Evolutionary conservation across 2,113 vertebrate species (phyloP).

Genomic region (Leucosticte australis): DNA sequence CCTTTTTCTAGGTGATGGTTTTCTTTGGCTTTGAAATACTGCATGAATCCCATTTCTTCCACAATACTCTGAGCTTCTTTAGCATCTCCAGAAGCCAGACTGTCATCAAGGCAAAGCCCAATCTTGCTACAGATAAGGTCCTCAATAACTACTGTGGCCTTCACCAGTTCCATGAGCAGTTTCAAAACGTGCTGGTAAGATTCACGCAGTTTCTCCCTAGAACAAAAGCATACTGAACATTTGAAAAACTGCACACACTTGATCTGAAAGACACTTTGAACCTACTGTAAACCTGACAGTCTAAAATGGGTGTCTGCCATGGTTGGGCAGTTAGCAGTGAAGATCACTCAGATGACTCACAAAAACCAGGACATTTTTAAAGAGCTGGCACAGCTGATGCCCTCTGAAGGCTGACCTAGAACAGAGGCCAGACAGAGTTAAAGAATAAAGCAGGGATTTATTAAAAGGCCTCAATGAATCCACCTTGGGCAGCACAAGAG

Average conservation of each 20-base stretch:
- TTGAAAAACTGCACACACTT: not conserved
- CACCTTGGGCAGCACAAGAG: not conserved
- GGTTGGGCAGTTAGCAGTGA: not conserved
- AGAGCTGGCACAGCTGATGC: not conserved
- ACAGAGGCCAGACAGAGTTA: not conserved
- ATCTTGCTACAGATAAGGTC: constrained; percentile 83
- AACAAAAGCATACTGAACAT: not conserved
- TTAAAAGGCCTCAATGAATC: not conserved
- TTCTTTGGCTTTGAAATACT: constrained; percentile 1
- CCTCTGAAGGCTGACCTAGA: not conserved
- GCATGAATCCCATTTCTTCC: constrained; percentile 21
- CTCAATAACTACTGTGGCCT: constrained; percentile 74
- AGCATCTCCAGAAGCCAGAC: constrained; percentile 28
- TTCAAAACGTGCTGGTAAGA: constrained; percentile 80
- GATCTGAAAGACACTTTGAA: not conserved
- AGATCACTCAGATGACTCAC: not conserved
- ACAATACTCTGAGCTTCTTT: not conserved
- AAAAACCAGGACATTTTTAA: not conserved
- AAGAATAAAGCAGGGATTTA: not conserved
- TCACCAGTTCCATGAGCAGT: constrained; percentile 82
- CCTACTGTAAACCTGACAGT: not conserved
- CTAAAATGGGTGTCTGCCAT: not conserved
- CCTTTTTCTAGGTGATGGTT: not conserved
- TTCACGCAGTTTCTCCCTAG: constrained; percentile 76
- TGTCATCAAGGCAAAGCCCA: constrained; percentile 71